phyloP scores from a whole-genome alignment of 2,888 invertebrate genomes.

The Folsomia manolachei region DNA sequence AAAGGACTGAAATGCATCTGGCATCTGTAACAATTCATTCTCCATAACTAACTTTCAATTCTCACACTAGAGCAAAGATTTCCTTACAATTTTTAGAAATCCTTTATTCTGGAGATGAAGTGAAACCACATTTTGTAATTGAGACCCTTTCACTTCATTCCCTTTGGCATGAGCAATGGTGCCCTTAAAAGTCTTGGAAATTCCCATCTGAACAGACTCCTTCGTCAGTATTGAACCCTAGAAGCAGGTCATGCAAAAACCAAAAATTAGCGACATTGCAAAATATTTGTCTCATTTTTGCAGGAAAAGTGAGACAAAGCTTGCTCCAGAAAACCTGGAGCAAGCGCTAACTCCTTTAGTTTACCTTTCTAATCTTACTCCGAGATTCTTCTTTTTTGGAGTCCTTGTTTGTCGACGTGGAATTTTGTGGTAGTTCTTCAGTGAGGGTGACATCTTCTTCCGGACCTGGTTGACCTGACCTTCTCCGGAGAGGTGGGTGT shows the following conservation, averaged over 20 bases:
- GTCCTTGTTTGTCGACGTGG: too few relatives aligned
- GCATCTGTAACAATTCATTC: constrained; percentile 15
- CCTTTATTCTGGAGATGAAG: constrained; percentile 63
- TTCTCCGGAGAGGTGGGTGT: background rate
- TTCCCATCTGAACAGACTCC: constrained; percentile 35
- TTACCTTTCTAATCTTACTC: background rate
- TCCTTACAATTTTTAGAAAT: constrained; percentile 60
- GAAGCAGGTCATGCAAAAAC: background rate
- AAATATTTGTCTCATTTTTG: background rate
- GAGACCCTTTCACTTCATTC: constrained; percentile 30
- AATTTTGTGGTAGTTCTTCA: too few relatives aligned
- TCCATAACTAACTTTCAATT: background rate
- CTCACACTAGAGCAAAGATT: too few relatives aligned
- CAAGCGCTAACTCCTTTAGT: background rate
- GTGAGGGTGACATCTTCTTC: too few relatives aligned
- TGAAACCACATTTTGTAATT: constrained; percentile 54
- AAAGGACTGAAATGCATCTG: constrained; percentile 52
- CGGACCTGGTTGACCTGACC: background rate
- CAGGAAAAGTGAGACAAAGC: background rate
- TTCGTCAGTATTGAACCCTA: constrained; percentile 21
- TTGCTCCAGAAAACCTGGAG: too few relatives aligned
- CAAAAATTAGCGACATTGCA: background rate
- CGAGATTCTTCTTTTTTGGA: too few relatives aligned
- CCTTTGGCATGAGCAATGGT: constrained; percentile 21
- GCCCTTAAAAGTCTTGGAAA: constrained; percentile 33